A percentile compares a stretch with the other conserved stretches of the same genome.
Conservation (phyloP, 2,888 invertebrate genomes). For the Busseola fusca region DNA sequence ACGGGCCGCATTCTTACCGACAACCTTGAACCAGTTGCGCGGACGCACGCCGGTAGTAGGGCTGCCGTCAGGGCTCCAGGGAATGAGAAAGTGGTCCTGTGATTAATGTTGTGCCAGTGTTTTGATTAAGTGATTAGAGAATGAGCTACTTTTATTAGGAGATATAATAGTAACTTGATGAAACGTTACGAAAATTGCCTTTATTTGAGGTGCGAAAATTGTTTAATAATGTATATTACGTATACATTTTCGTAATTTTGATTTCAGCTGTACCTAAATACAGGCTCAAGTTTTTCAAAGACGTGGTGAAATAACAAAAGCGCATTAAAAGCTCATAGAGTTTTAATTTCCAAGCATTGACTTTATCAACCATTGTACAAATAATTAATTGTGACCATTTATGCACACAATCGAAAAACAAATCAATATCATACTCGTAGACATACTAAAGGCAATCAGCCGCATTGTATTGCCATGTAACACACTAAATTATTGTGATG, state of each 20-base stretch:
- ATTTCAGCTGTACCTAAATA: not conserved
- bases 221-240: not conserved
- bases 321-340: not conserved
- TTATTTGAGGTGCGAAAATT: not conserved
- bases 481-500: conserved; percentile 40
- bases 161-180: not conserved
- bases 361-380: not conserved
- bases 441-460: conserved; percentile 21
- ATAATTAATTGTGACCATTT: not conserved
- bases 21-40: conserved; percentile 75
- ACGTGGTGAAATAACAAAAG: not conserved
- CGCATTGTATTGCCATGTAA: conserved; percentile 32
- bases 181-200: not conserved
- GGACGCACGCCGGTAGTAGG: conserved; percentile 61
- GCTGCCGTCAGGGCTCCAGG: conserved; percentile 48
- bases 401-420: conserved; percentile 30
- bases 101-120: conserved; percentile 5
- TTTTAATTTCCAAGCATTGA: not conserved
- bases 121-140: not conserved
- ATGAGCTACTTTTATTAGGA: not conserved
- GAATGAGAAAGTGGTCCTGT: conserved; percentile 9
- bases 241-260: not conserved
- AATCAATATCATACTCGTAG: conserved; percentile 15
- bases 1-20: conserved; percentile 62
- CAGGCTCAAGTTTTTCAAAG: not conserved